A percentile compares a stretch with the other conserved stretches of the same genome.
Evolutionary conservation across 1,140 invertebrate species (phyloP).

Genomic region (Trypoxylus dichotomus): DNA sequence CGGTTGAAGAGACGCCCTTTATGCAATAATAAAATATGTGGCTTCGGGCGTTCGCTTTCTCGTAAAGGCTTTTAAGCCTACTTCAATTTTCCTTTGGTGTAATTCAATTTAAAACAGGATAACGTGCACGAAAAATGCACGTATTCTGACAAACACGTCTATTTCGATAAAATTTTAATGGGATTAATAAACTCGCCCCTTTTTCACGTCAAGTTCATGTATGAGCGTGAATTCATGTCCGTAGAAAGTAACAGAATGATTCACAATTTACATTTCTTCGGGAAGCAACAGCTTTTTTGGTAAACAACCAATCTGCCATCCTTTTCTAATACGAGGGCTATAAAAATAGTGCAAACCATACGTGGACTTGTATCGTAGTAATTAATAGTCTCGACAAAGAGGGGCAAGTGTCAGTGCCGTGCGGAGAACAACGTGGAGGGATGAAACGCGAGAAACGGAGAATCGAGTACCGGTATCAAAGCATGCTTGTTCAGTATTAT

Average conservation of each 20-base stretch:
- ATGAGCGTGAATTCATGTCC: background rate
- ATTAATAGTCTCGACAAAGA: too few relatives aligned
- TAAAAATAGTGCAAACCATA: background rate
- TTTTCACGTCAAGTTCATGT: background rate
- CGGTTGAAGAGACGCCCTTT: conserved; percentile 11
- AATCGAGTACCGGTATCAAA: too few relatives aligned
- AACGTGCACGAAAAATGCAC: background rate
- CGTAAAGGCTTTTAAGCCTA: conserved; percentile 14
- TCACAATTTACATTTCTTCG: background rate
- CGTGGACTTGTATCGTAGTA: background rate
- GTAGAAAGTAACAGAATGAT: background rate
- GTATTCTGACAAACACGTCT: background rate
- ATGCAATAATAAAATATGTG: conserved; percentile 16
- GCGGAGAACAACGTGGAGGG: too few relatives aligned
- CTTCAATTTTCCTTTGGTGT: background rate
- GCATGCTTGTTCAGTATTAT: too few relatives aligned
- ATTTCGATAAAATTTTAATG: conserved; percentile 13
- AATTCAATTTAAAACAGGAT: conserved; percentile 2
- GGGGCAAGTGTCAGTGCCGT: too few relatives aligned
- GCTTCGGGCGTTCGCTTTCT: background rate
- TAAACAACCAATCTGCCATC: background rate
- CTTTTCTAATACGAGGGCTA: background rate
- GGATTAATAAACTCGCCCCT: background rate
- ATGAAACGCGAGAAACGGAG: too few relatives aligned
- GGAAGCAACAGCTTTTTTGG: background rate